Evolutionary conservation across 2,797 vertebrate species (phyloP), one percentile per base, ranked within the genome.

Genomic region (Macropodus opercularis): DNA sequence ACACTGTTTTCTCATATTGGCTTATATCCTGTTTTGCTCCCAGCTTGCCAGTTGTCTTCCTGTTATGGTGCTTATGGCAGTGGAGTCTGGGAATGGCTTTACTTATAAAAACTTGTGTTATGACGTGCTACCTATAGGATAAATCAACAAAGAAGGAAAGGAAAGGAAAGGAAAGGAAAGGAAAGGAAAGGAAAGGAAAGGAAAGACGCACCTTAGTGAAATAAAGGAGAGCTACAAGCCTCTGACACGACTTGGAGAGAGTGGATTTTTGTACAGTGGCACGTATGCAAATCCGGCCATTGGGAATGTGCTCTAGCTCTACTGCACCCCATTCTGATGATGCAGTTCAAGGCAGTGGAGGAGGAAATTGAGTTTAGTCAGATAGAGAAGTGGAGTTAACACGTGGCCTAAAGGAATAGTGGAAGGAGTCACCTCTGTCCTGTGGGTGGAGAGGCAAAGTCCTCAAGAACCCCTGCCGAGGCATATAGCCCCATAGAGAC

Each of bases 301-400:
- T 77, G 89, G 87, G 89, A 90, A 83, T 80, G 87, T 18, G 58
- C 81, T 76, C 56, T 35, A 57, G 84, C 75, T 79, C 77, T 61
- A 43, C 72, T 32, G 77, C 55, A 50, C 85, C 79, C 74, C 69
- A 66, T 81, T 87, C 85, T 85, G 88, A 91, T 92, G 90, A 91
- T 87, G 88, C 86, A 83, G 84, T 88, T 85, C 14, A 77, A 86
- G 72, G 89, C 89, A 89, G 79, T 84, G 74, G 72, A 88, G 90
- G 85, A 87, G 85, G 83, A 91, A 92, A 92, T 90, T 87, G 89
- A 89, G 89, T 90, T 91, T 86, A 87, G 81, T 81, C 84, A 86
- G 87, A 89, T 82, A 87, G 84, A 86, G 79, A 83, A 75, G 71
- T 79, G 57, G 67, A 83, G 87, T 91, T 92, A 92, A 91, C 87